Evolutionary conservation across 2,888 invertebrate genomes (phyloP).

Genomic region (Cheilosia vernalis): DNA sequence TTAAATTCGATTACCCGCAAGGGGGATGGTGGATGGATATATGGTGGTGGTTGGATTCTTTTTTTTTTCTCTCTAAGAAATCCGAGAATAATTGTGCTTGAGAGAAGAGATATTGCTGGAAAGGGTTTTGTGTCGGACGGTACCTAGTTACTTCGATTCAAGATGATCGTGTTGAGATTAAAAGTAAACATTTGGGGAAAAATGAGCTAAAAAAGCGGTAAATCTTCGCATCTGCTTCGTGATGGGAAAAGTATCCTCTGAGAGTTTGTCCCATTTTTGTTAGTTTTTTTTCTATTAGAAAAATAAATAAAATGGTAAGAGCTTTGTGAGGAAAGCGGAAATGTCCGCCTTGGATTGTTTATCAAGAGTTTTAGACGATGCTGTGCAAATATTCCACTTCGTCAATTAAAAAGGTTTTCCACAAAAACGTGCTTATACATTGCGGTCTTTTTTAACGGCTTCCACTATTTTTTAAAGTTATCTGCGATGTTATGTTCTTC

Average conservation of each 20-base stretch:
- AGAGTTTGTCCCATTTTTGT: too few species aligned
- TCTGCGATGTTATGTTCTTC: too few species aligned
- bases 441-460: too few species aligned
- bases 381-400: too few species aligned
- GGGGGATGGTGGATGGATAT: slow-evolving; percentile 63
- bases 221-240: slow-evolving; percentile 43
- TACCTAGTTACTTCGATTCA: slow-evolving; percentile 22
- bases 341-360: too few species aligned
- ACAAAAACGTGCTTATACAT: too few species aligned
- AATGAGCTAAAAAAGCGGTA: slow-evolving; percentile 1
- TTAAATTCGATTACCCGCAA: slow-evolving; percentile 62
- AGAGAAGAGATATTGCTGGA: not conserved
- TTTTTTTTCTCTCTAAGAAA: slow-evolving; percentile 24
- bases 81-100: slow-evolving; percentile 52
- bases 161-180: slow-evolving; percentile 69
- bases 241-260: not conserved
- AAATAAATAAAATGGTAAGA: too few species aligned
- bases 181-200: slow-evolving; percentile 45
- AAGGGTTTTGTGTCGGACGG: slow-evolving; percentile 33
- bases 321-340: too few species aligned
- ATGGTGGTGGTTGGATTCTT: slow-evolving; percentile 27
- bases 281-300: too few species aligned
- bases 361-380: too few species aligned
- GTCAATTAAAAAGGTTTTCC: too few species aligned
- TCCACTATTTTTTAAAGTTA: too few species aligned